These are phyloP conservation scores for Lepilemur ruficaudatus DNA, from an alignment of 2,797 vertebrate species.

Conservation along the genomic window DNA sequence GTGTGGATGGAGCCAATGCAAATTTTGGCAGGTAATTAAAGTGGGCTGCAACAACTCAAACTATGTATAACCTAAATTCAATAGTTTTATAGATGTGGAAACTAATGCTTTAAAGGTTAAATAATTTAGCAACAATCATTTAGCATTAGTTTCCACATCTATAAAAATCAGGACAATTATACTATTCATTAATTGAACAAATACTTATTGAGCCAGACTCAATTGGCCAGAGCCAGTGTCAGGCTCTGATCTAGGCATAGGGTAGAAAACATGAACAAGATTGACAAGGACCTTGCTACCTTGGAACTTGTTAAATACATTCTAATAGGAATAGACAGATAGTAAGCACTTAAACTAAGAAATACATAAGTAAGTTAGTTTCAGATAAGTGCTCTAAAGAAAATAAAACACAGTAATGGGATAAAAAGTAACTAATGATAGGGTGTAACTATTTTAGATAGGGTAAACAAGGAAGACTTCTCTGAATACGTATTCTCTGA, in stretches of 20 bases:
- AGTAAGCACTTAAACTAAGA: neutral
- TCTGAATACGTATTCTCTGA: neutral
- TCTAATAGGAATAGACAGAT: neutral
- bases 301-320: neutral
- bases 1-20: neutral
- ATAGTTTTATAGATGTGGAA: neutral
- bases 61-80: neutral
- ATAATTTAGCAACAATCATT: neutral
- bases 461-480: neutral
- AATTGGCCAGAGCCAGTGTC: neutral
- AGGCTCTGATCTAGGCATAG: neutral
- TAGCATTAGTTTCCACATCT: neutral
- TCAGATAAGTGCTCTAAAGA: neutral
- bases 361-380: neutral
- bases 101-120: neutral
- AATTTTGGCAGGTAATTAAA: neutral
- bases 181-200: slow-evolving; percentile 8
- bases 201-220: neutral
- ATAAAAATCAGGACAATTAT: slow-evolving; percentile 2
- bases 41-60: neutral
- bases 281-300: neutral
- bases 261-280: slow-evolving; percentile 28
- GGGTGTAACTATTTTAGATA: neutral
- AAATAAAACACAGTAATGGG: neutral
- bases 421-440: neutral